phyloP scores from a whole-genome alignment of 2,113 vertebrate species.

The Halcyon malimbica region DNA sequence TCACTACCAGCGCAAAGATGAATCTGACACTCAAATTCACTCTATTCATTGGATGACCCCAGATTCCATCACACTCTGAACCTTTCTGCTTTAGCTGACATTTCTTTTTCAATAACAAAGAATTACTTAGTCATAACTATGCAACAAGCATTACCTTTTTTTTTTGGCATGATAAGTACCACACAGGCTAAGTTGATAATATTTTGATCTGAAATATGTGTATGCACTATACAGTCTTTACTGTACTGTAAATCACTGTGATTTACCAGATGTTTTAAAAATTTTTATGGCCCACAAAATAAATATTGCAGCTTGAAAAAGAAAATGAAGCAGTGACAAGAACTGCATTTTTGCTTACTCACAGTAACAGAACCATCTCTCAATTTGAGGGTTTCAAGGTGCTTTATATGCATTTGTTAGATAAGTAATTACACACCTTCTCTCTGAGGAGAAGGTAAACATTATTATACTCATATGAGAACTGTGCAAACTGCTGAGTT shows the following conservation, averaged over 20 bases:
- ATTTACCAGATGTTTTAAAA: neutral
- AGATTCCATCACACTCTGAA: neutral
- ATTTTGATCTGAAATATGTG: neutral
- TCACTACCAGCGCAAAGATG: neutral
- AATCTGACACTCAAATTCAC: neutral
- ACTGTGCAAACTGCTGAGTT: neutral
- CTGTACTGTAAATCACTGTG: neutral
- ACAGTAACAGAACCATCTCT: neutral
- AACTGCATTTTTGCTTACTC: neutral
- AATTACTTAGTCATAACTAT: neutral
- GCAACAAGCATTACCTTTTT: neutral
- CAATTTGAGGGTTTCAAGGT: neutral
- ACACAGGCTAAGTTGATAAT: neutral
- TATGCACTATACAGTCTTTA: neutral
- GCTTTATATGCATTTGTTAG: neutral
- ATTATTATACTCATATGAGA: neutral
- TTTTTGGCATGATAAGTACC: neutral
- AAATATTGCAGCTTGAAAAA: neutral
- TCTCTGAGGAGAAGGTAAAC: neutral
- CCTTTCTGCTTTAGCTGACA: neutral
- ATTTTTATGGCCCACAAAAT: neutral
- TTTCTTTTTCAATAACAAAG: neutral
- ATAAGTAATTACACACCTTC: neutral
- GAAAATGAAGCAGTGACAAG: neutral
- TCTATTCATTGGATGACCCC: neutral